Conservation (phyloP, 2,113 vertebrate species). For the Pelvicachromis taeniatus region DNA sequence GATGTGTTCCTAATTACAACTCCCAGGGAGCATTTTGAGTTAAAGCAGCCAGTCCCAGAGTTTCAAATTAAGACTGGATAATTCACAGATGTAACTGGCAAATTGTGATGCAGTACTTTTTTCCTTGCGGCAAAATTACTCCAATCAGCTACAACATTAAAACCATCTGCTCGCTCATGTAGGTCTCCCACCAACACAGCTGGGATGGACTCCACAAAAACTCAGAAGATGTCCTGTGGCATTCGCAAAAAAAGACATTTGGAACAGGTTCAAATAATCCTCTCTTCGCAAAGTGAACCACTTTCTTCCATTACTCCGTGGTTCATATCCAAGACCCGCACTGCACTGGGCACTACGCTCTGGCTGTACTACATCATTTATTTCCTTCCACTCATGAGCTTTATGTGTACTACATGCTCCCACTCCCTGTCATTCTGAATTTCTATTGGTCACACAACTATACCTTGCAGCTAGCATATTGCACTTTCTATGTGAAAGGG, state of each 20-base stretch:
- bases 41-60: neutral
- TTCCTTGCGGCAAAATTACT: neutral
- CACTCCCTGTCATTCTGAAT: neutral
- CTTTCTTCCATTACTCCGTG: neutral
- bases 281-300: neutral
- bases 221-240: neutral
- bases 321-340: neutral
- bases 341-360: neutral
- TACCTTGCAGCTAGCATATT: neutral
- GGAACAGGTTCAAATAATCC: neutral
- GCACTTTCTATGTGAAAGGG: neutral
- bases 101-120: neutral
- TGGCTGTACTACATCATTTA: neutral
- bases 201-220: neutral
- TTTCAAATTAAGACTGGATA: neutral
- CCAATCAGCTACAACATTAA: neutral
- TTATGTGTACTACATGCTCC: neutral
- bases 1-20: neutral
- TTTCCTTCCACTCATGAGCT: neutral
- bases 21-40: neutral
- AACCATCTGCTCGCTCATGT: neutral
- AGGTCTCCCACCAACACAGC: neutral
- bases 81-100: neutral
- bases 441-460: neutral
- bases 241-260: neutral